Evolutionary conservation across 2,113 vertebrate genomes (phyloP).

Genomic region (Zapornia atra): DNA sequence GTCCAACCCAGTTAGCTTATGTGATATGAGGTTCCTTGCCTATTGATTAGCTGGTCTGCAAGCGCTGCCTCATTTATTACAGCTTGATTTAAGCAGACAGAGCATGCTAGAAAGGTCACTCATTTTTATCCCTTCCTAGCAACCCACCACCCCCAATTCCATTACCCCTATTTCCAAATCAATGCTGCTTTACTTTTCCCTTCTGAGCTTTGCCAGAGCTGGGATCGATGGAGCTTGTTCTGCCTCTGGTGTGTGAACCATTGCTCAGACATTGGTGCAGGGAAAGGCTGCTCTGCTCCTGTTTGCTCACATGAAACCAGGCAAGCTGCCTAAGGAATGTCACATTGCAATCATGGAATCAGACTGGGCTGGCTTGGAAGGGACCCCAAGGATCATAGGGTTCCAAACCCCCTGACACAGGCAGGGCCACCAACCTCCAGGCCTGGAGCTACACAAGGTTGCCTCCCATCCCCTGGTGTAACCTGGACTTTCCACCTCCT

Average conservation of each 20-base stretch:
- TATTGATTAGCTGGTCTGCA: conserved; percentile 23
- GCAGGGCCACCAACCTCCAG: too few relatives aligned
- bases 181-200: neutral
- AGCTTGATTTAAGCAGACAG: conserved; percentile 39
- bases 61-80: conserved; percentile 22
- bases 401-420: too few relatives aligned
- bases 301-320: neutral
- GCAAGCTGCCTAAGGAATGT: too few relatives aligned
- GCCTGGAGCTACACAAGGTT: too few relatives aligned
- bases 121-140: neutral
- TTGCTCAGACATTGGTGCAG: neutral
- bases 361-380: too few relatives aligned
- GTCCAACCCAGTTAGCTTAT: neutral
- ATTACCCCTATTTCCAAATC: conserved; percentile 14
- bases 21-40: neutral
- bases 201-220: neutral
- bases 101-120: neutral
- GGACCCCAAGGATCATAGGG: too few relatives aligned
- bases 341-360: too few relatives aligned
- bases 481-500: neutral
- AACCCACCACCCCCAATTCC: neutral
- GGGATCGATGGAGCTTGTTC: neutral
- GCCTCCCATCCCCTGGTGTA: too few relatives aligned
- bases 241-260: neutral
- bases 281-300: neutral